Base-by-base conservation (phyloP, 2,797 vertebrate genomes). In the Strix occidentalis region DNA sequence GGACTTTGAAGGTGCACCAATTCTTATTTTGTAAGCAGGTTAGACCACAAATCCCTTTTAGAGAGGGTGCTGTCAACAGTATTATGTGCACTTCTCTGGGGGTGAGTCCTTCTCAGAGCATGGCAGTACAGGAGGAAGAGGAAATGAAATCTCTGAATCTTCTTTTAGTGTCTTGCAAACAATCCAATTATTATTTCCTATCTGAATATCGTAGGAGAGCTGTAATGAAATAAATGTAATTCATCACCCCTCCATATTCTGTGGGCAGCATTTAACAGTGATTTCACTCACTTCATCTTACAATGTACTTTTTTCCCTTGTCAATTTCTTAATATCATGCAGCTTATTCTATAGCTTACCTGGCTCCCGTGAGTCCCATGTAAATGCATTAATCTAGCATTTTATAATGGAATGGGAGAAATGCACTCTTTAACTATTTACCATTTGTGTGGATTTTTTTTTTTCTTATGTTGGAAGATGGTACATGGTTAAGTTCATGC, bases 221-320 rank as follows among this genome's bases (percentile, higher is more conserved):
- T 74, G 21, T 70, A 88, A 82, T 45, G 35, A 80, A 74, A 58
- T 21, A 79, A 90, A 31, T 21, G 6, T 15, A 78, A 64, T 89
- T 87, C 6, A 28, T 79, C 43, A 68, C 51, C 16, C 6, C 4
- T 81, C 19, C 2, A 10, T 86, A 50, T 80, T 83, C n/a, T 3
- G 3, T 64, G 26, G 35, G 15, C 18, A 88, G 18, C 24, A 46
- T 86, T 90, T 93, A 75, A 54, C 20, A 75, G 33, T 61, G 65
- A 77, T 81, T 89, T 94, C 31, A 26, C 17, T 81, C 28, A n/a
- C 20, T 84, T 81, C 57, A 33, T 66, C 63, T 84, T 78, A 56
- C 2, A 7, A 56, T 53, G 20, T 60, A 37, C 2, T 4, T 84
- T 84, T 54, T 12, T 88, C 13, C 8, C 33, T 81, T 69, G 16